Conservation (phyloP, 2,113 vertebrate species). For the Pedionomus torquatus region DNA sequence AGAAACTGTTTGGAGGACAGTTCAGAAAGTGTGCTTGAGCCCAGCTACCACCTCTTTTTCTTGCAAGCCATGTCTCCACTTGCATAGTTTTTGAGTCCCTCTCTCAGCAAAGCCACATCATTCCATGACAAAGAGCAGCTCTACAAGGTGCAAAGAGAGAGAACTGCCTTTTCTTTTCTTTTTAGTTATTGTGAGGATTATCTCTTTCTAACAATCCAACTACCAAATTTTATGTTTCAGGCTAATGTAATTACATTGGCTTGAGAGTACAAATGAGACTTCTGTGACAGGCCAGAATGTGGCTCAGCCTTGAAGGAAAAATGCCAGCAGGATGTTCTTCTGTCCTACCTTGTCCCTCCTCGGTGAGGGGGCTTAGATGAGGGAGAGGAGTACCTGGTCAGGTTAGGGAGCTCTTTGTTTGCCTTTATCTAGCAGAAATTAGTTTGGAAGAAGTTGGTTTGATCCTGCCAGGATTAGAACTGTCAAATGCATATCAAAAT, state of each 20-base stretch:
- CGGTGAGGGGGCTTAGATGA: background rate
- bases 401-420: background rate
- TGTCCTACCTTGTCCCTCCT: background rate
- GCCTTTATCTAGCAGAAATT: background rate
- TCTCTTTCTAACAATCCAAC: background rate
- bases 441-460: conserved; percentile 66
- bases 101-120: background rate
- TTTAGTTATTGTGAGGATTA: background rate
- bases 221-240: background rate
- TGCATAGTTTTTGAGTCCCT: background rate
- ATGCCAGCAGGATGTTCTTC: background rate
- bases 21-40: background rate
- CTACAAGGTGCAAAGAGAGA: background rate
- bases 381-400: background rate
- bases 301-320: background rate
- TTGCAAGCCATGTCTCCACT: rapidly evolving
- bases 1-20: background rate
- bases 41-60: background rate
- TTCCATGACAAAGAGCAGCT: background rate
- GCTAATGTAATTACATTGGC: background rate
- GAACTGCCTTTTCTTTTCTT: background rate
- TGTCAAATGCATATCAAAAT: conserved; percentile 78
- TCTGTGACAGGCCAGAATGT: background rate
- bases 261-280: background rate
- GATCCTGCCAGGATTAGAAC: conserved; percentile 67